Base-by-base conservation (phyloP, 2,113 vertebrate genomes). In the Stigmatopora argus region DNA sequence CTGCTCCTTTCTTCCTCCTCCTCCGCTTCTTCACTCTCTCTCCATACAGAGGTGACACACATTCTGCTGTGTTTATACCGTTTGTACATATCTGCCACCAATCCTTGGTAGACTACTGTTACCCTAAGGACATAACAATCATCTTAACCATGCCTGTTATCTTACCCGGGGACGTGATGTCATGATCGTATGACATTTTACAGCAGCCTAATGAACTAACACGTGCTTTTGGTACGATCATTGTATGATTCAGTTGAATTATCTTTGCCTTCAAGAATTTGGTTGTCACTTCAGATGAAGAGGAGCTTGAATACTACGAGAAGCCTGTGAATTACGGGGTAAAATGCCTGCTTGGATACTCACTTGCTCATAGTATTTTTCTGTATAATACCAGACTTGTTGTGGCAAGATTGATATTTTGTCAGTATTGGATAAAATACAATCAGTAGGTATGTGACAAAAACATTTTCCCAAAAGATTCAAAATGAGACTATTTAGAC, bases 1-100 rank as follows among this genome's bases (percentile, higher is more conserved):
- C 92, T 93, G 74, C 94, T 99, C 57, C 88, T 89, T 78, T 86
- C 90, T 69, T 92, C 90, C 68, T 92, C 90, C 84, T 87, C 93
- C 82, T 92, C 90, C 88, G 81, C 92, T 87, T 91, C 92, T 74
- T 91, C 91, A 85, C 88, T 93, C 81, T 92, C 87, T 87, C 89
- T 88, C 59, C 92, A 87, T 79, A 86, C 85, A 78, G 94, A 98
- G 96, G 96, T 99, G 96, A 99, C 79, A 31, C 73, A 60, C 62
- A 52, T 77, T 84, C 78, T 74, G 71, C 73, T 64, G 47, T 72
- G 21, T 82, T 67, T 62, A 62, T 82, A 41, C 45, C 55, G 26
- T 78, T n/a, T 65, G 52, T 53, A 57, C 76, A 9, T 48, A 3
- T 67, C 53, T 69, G 7, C 23, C 53, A 31, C 11, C 21, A 53